Conservation (phyloP, 2,888 invertebrate species). For the Eledona agricola region DNA sequence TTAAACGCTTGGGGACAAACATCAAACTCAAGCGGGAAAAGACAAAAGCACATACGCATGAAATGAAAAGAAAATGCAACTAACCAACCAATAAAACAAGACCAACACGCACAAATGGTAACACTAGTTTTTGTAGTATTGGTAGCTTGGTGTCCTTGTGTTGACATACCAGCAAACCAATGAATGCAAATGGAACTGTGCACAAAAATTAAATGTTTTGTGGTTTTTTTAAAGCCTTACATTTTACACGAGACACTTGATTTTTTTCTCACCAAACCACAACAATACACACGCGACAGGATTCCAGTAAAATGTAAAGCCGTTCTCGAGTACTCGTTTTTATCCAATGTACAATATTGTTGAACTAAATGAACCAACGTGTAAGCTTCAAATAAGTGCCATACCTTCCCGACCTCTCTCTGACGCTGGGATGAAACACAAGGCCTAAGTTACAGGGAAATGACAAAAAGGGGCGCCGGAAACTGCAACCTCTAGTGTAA, state of each 20-base stretch:
- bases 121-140: conserved; percentile 29
- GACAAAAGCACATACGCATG: conserved; percentile 30
- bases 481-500: too few relatives aligned
- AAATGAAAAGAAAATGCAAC: conserved; percentile 19
- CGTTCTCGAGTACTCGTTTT: conserved; percentile 23
- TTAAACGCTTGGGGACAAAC: neutral
- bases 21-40: conserved; percentile 4
- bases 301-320: conserved; percentile 42
- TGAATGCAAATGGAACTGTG: conserved; percentile 48
- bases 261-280: conserved; percentile 15
- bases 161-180: conserved; percentile 62
- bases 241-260: conserved; percentile 29
- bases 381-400: conserved; percentile 55
- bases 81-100: conserved; percentile 8
- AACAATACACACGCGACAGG: conserved; percentile 8
- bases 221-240: conserved; percentile 29
- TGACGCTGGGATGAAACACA: conserved; percentile 69
- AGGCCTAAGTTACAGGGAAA: conserved; percentile 59
- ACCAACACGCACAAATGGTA: conserved; percentile 13
- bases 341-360: conserved; percentile 31
- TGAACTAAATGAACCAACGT: conserved; percentile 45
- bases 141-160: conserved; percentile 59
- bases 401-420: conserved; percentile 70
- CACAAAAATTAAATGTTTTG: conserved; percentile 38
- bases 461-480: conserved; percentile 33